These are phyloP conservation scores for Tachystola acroxantha DNA, from an alignment of 2,888 invertebrate genomes.

Conservation along the genomic window DNA sequence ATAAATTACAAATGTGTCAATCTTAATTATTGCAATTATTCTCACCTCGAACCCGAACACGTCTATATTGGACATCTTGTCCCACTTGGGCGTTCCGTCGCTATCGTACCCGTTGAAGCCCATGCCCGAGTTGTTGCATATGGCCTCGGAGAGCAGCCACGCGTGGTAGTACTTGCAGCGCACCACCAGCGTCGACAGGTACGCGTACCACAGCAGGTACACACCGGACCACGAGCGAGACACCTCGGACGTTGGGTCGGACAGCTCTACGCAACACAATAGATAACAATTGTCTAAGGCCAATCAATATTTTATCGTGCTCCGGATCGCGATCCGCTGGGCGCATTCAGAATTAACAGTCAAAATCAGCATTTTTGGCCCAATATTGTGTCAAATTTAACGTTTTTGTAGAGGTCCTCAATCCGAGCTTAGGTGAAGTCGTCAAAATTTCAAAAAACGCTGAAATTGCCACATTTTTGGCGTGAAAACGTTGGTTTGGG, in stretches of 20 bases:
- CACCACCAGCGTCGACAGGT: conserved; percentile 87
- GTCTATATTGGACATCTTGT: conserved; percentile 94
- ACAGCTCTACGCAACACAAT: conserved; percentile 39
- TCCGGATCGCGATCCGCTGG: no score
- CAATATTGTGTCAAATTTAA: no score
- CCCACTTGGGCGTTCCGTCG: conserved; percentile 90
- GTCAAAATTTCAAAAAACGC: no score
- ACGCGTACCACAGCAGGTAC: conserved; percentile 81
- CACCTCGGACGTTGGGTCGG: conserved; percentile 63
- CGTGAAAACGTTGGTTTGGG: no score
- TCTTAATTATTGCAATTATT: no score
- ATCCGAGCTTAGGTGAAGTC: no score
- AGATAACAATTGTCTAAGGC: neutral
- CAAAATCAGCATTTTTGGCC: no score
- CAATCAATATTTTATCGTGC: no score
- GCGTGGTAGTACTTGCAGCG: conserved; percentile 97
- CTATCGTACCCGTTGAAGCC: conserved; percentile 91
- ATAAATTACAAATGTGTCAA: no score
- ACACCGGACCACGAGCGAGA: conserved; percentile 68
- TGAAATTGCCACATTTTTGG: no score
- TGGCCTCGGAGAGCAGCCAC: conserved; percentile 97
- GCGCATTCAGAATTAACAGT: no score
- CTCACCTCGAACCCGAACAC: conserved; percentile 92
- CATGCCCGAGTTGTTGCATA: conserved; percentile 96
- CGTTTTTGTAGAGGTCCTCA: no score